Base-by-base conservation (phyloP, 2,797 vertebrate species). In the Pogoniulus pusillus region DNA sequence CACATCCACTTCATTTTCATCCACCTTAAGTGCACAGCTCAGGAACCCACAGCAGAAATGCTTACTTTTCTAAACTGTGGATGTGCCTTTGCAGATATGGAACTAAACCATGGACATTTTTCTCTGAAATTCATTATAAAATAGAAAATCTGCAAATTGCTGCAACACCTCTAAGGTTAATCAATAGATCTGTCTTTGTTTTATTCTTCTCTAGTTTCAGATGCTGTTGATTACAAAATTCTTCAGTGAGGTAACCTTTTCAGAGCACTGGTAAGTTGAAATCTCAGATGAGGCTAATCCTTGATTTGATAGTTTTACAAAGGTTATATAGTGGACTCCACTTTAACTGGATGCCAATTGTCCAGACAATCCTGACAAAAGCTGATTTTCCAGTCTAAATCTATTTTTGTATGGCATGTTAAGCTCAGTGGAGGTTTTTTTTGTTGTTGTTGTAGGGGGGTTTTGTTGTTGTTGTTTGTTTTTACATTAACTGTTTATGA, bases 341-440 rank as follows among this genome's bases (percentile, higher is more conserved):
- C 47, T 78, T 72, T 18, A 87, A 73, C 49, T 68, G 57, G 41
- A 71, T 83, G 64, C 53, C 70, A 82, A 22, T 85, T 84, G 9
- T 82, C 39, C 57, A 68, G 66, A 85, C 66, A 89, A 81, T 89
- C 82, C 71, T 63, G 80, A 73, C 19, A 79, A 91, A 90, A 89
- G 71, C 57, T 93, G 82, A 93, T 91, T 94, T 95, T 82, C 76
- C 22, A 76, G 34, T 23, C 27, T 87, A 91, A 91, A 88, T 70
- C 55, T 11, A 34, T 92, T 88, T 95, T 92, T 37, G 9, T 43
- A 30, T 24, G 24, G 18, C 19, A 43, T 20, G 16, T 62, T 84
- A 89, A 87, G 7, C 27, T 19, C 27, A 82, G 76, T 2, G 7
- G 47, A 87, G 53, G 82, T 72, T 65, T 76, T 66, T 92, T 58